Conservation (phyloP, 2,888 invertebrate species). For the Hyalella azteca region DNA sequence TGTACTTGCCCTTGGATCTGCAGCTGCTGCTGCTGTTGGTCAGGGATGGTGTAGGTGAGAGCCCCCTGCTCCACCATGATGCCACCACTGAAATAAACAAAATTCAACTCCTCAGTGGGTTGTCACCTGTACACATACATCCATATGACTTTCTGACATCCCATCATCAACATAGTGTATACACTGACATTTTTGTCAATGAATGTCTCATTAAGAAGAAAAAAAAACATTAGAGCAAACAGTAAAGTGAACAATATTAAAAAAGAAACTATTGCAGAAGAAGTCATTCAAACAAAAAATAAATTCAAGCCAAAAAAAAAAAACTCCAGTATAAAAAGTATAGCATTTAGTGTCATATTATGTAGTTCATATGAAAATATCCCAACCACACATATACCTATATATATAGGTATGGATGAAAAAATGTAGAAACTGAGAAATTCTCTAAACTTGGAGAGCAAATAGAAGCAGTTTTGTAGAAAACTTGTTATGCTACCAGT, state of each 20-base stretch:
- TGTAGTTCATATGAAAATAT: not conserved
- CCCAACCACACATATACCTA: not conserved
- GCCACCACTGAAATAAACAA: conserved; percentile 41
- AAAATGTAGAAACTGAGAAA: not conserved
- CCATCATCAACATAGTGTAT: not conserved
- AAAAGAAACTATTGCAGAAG: not conserved
- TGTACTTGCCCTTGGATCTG: not conserved
- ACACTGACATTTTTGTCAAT: not conserved
- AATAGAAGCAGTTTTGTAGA: too few species aligned
- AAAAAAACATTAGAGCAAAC: not conserved
- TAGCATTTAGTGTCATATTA: too few species aligned
- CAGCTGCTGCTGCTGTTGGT: conserved; percentile 39
- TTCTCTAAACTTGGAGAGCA: too few species aligned
- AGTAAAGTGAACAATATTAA: not conserved
- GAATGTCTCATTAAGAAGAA: not conserved
- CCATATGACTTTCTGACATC: too few species aligned
- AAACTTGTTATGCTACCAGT: too few species aligned
- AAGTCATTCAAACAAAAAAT: too few species aligned
- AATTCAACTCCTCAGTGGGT: too few species aligned
- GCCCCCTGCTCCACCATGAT: conserved; percentile 52
- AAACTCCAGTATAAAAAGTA: too few species aligned
- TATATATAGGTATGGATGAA: not conserved
- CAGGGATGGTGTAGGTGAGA: conserved; percentile 47
- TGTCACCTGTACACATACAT: too few species aligned
- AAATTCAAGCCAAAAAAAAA: too few species aligned